A percentile compares a stretch with the other conserved stretches of the same genome.
phyloP scores from a whole-genome alignment of 2,113 vertebrate genomes.

The Phrynosoma platyrhinos region DNA sequence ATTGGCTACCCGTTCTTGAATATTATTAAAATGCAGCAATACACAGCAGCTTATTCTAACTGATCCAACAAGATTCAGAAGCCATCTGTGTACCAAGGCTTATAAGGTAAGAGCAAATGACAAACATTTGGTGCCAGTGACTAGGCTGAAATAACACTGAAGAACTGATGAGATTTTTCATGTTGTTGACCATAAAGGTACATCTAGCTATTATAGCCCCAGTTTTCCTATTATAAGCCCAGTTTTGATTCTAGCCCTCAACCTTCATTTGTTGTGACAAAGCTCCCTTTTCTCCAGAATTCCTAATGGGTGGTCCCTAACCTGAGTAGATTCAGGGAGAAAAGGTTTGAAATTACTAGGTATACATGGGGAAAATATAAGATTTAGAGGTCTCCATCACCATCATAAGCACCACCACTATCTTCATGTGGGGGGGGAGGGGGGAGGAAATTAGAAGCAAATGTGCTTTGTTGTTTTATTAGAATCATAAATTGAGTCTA shows the following conservation, averaged over 20 bases:
- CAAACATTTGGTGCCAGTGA: constrained; percentile 57
- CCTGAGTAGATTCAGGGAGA: constrained; percentile 53
- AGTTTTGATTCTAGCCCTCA: constrained; percentile 60
- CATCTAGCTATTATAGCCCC: constrained; percentile 38
- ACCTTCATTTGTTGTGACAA: constrained; percentile 45
- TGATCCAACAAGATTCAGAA: constrained; percentile 51
- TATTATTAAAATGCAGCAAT: constrained; percentile 56
- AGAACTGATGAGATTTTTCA: constrained; percentile 47
- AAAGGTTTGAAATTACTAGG: constrained; percentile 21
- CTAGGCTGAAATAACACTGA: constrained; percentile 42
- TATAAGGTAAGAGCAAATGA: constrained; percentile 50
- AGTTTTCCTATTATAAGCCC: constrained; percentile 48
- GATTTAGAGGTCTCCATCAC: background rate
- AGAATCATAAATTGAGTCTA: background rate
- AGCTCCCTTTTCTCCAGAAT: constrained; percentile 59
- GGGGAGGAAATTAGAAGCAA: background rate
- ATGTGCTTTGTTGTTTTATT: background rate
- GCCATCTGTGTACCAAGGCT: constrained; percentile 46
- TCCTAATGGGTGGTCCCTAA: constrained; percentile 62
- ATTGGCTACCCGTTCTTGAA: constrained; percentile 58
- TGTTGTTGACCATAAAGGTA: constrained; percentile 23
- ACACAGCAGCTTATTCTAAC: constrained; percentile 48
- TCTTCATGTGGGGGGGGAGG: background rate
- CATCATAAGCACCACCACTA: background rate
- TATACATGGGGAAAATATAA: background rate